Percentiles rank a stretch among this genome's conserved stretches.
These are phyloP conservation scores for Synergus laeviventris DNA, from an alignment of 2,888 invertebrate species.

Conservation along the genomic window DNA sequence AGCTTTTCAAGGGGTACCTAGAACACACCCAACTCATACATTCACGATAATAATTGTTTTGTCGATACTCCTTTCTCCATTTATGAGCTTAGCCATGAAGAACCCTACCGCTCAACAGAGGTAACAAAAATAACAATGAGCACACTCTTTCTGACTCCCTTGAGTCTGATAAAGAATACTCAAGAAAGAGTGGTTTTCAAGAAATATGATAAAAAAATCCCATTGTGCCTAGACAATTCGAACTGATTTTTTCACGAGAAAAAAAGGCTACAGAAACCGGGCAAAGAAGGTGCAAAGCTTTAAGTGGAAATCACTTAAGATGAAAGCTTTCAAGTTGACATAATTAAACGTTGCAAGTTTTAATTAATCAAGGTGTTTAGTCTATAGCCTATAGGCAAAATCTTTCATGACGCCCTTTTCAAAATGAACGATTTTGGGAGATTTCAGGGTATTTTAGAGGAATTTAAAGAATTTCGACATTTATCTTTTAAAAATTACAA, in stretches of 20 bases:
- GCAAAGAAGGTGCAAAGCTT: too few species aligned
- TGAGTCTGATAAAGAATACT: constrained; percentile 2
- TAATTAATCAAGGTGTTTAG: too few species aligned
- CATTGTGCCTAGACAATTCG: background rate
- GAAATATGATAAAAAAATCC: background rate
- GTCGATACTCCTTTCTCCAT: constrained; percentile 33
- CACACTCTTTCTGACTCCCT: background rate
- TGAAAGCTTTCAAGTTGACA: too few species aligned
- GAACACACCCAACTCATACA: constrained; percentile 27
- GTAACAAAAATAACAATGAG: constrained; percentile 23
- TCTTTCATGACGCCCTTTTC: too few species aligned
- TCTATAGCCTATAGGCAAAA: too few species aligned
- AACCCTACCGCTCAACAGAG: constrained; percentile 16
- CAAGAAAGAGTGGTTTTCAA: background rate
- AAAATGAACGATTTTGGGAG: too few species aligned
- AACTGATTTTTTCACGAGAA: background rate
- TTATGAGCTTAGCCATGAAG: constrained; percentile 36
- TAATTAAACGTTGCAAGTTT: too few species aligned
- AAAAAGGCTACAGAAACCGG: background rate
- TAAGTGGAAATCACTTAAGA: too few species aligned
- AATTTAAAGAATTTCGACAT: too few species aligned
- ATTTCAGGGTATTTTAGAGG: too few species aligned
- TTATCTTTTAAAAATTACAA: too few species aligned
- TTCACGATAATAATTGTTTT: constrained; percentile 38
- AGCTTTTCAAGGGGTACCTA: constrained; percentile 13